Base-by-base conservation (phyloP, 2,113 vertebrate species). In the Takifugu bimaculatus region DNA sequence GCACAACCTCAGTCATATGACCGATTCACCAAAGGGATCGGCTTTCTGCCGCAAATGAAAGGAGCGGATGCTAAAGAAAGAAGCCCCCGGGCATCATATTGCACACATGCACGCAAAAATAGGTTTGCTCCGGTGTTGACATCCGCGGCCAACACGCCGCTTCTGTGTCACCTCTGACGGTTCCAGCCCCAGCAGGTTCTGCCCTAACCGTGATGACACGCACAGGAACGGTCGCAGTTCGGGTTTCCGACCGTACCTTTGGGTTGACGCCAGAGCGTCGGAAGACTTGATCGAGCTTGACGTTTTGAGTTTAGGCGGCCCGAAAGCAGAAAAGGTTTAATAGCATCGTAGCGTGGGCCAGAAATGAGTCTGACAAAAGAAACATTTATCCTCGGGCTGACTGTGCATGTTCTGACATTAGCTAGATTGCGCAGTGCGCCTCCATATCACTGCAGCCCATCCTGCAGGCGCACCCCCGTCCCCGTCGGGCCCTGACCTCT, bases 21-120 rank as follows among this genome's bases (percentile, higher is more conserved):
- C 65, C 68, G 68, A 71, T 65, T 80, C 61, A 57, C 51, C 54
- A 49, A 47, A 64, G 57, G 29, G 62, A 75, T 84, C 50, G 15
- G 57, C 66, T 85, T 77, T 80, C 79, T 3, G 48, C 63, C 53
- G 60, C 66, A 80, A 80, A 80, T 27, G 54, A 78, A 63, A 65
- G 55, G 27, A 78, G 58, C 81, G 80, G 80, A 85, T 77, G 76
- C 80, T 74, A 60, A 75, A 71, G 65, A 72, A 69, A 63, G 55
- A 81, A 52, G 63, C 57, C 60, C 47, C 60, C 66, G 26, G 64
- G 73, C 63, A 77, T 86, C 77, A 77, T 70, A 70, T 82, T 54
- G 54, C 63, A 65, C 35, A 28, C 62, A 49, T 32, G 61, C 26
- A 42, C 60, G 60, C 26, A 63, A 56, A 77, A 68, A 63, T 62